Conservation (phyloP, 2,888 invertebrate genomes). For the Pterobdella sp. region DNA sequence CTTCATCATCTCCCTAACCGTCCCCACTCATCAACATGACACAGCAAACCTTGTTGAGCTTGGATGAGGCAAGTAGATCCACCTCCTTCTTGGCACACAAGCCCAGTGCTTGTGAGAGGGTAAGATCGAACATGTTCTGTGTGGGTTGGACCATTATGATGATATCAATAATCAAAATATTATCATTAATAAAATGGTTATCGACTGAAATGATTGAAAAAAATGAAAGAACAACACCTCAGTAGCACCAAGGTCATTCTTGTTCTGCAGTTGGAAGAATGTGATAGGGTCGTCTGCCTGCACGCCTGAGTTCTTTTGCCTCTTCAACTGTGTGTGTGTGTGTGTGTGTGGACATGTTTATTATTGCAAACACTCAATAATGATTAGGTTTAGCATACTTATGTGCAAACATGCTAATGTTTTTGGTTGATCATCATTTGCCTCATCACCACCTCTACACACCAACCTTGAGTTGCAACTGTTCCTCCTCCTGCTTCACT, state of each 20-base stretch:
- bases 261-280: conserved; percentile 66
- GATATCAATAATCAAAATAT: too few relatives aligned
- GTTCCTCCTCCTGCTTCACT: conserved; percentile 68
- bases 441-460: too few relatives aligned
- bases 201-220: too few relatives aligned
- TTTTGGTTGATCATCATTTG: too few relatives aligned
- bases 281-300: conserved; percentile 78
- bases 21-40: not conserved
- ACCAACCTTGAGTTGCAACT: conserved; percentile 54
- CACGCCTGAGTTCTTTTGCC: conserved; percentile 61
- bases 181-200: too few relatives aligned
- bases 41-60: conserved; percentile 57
- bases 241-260: conserved; percentile 57
- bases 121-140: conserved; percentile 83
- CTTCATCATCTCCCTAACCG: not conserved
- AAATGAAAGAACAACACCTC: conserved; percentile 56
- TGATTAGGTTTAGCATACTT: too few relatives aligned
- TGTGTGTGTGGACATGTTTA: not conserved
- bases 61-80: conserved; percentile 54
- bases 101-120: conserved; percentile 78
- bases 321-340: conserved; percentile 58
- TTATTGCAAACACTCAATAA: too few relatives aligned
- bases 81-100: conserved; percentile 52
- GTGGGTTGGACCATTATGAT: too few relatives aligned
- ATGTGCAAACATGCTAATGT: too few relatives aligned